These are phyloP conservation scores for Peromyscus polionotus DNA, from an alignment of 2,113 vertebrate genomes.

Conservation along the genomic window DNA sequence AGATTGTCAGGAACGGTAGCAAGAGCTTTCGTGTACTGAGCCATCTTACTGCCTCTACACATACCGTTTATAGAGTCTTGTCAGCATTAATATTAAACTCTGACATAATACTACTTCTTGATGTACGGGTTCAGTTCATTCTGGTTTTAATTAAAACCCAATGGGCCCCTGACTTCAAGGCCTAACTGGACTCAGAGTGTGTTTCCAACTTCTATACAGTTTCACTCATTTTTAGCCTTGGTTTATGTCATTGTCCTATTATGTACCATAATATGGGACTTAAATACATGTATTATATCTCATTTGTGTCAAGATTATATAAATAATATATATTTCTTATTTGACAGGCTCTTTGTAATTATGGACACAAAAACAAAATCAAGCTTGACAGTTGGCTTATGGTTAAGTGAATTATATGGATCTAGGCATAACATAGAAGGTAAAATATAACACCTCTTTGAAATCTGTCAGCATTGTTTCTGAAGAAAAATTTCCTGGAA, in stretches of 20 bases:
- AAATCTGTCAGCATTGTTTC: not conserved
- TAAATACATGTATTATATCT: not conserved
- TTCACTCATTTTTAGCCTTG: not conserved
- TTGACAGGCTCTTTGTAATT: not conserved
- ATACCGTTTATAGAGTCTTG: not conserved
- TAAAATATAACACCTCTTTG: not conserved
- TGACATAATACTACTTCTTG: not conserved
- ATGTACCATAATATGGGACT: not conserved
- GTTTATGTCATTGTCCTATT: slow-evolving; percentile 7
- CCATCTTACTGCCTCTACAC: not conserved
- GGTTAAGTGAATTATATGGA: not conserved
- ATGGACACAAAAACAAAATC: not conserved
- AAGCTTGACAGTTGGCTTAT: not conserved
- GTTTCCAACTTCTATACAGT: not conserved
- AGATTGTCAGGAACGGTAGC: not conserved
- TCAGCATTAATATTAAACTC: not conserved
- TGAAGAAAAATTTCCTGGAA: not conserved
- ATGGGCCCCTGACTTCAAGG: not conserved
- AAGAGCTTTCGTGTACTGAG: not conserved
- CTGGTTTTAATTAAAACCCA: not conserved
- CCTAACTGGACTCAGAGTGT: not conserved
- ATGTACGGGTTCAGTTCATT: not conserved
- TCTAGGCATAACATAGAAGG: not conserved
- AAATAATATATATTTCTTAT: not conserved
- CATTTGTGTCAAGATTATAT: not conserved